Percentiles rank a stretch among this genome's conserved stretches.
Evolutionary conservation across 1,140 invertebrate genomes (phyloP).

Genomic region (Penaeus japonicus): DNA sequence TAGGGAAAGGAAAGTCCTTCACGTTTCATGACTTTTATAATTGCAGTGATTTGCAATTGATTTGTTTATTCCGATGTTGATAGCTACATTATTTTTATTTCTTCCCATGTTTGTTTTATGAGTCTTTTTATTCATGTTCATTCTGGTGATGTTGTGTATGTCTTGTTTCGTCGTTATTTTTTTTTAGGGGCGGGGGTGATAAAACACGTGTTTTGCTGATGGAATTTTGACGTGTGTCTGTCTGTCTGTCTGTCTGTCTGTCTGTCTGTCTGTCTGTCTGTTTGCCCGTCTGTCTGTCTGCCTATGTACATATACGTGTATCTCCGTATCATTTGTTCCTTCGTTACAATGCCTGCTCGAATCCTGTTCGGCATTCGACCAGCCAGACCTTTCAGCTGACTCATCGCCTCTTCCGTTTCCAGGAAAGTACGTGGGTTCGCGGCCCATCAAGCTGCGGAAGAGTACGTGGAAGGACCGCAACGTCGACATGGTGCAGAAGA

Average conservation of each 20-base stretch:
- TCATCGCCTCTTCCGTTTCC: slow-evolving; percentile 42
- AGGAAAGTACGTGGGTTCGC: slow-evolving; percentile 95
- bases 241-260: not conserved
- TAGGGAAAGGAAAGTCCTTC: too few species aligned
- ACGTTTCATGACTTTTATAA: too few species aligned
- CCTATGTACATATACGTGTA: slow-evolving; percentile 18
- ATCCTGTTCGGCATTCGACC: not conserved
- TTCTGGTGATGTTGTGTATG: too few species aligned
- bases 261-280: not conserved
- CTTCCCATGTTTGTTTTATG: too few species aligned
- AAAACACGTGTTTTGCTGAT: not conserved
- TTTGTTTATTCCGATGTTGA: too few species aligned
- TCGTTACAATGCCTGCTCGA: not conserved
- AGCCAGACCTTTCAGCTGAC: not conserved
- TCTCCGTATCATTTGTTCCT: not conserved
- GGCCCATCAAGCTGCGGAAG: slow-evolving; percentile 97
- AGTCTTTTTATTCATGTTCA: too few species aligned
- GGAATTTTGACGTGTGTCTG: not conserved
- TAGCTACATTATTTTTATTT: too few species aligned
- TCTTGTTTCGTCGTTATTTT: too few species aligned
- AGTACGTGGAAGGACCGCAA: slow-evolving; percentile 95
- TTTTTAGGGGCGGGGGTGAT: too few species aligned
- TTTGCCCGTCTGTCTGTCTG: not conserved
- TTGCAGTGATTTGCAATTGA: too few species aligned
- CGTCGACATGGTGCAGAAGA: slow-evolving; percentile 91